phyloP scores from a whole-genome alignment of 2,888 invertebrate species.

The Acholoe squamosa region DNA sequence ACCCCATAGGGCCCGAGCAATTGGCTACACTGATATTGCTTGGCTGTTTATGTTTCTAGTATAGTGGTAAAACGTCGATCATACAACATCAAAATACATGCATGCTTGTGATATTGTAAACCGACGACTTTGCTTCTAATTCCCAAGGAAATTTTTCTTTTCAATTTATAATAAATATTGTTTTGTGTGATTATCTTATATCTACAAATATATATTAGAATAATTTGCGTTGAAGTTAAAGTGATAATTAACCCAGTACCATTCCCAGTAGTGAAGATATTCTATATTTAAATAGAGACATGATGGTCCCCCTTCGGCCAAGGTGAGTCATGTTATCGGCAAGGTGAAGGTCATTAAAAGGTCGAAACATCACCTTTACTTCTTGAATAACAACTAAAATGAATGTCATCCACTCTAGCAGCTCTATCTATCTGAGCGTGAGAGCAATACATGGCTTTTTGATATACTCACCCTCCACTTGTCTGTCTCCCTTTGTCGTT shows the following conservation, averaged over 20 bases:
- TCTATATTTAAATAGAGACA: slow-evolving; percentile 57
- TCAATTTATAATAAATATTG: no score
- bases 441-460: slow-evolving; percentile 4
- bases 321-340: slow-evolving; percentile 34
- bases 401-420: neutral
- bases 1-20: no score
- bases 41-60: no score
- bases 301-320: slow-evolving; percentile 56
- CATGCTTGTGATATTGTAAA: no score
- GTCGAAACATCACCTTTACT: neutral
- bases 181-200: no score
- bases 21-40: no score
- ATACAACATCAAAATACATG: no score
- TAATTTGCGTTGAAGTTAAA: no score
- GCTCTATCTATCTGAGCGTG: neutral
- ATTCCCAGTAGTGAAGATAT: slow-evolving; percentile 40
- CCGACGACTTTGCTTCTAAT: no score
- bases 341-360: slow-evolving; percentile 25
- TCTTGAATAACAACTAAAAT: neutral
- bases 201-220: no score
- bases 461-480: slow-evolving; percentile 2
- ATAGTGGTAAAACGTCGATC: no score
- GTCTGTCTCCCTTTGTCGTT: neutral
- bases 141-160: no score
- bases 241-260: neutral